phyloP scores from a whole-genome alignment of 2,113 vertebrate genomes.

The Odontesthes bonariensis region DNA sequence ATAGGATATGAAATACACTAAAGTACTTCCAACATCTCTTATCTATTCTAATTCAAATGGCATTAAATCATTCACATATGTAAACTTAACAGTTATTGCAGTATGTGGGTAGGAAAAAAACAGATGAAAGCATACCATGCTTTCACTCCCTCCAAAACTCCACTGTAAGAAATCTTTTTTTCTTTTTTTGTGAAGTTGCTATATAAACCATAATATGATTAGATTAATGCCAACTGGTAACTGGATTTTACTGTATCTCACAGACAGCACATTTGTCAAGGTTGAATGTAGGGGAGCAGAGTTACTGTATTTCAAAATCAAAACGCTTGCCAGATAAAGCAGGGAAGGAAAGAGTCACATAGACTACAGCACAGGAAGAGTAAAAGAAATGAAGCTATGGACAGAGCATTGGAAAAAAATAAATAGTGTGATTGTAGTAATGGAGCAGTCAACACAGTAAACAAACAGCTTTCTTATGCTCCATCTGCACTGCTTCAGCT shows the following conservation, averaged over 20 bases:
- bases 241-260: constrained; percentile 40
- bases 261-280: constrained; percentile 28
- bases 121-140: constrained; percentile 14
- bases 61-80: constrained; percentile 14
- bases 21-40: constrained; percentile 7
- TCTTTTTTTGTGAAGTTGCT: constrained; percentile 43
- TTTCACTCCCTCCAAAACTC: constrained; percentile 24
- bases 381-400: background rate
- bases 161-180: constrained; percentile 31
- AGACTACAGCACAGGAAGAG: constrained; percentile 1
- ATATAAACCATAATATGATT: constrained; percentile 58
- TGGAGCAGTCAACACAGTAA: constrained; percentile 25
- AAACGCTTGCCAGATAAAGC: background rate
- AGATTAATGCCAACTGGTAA: constrained; percentile 41
- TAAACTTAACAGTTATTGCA: background rate
- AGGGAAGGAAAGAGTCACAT: background rate
- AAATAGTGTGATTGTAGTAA: constrained; percentile 15
- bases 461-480: constrained; percentile 29
- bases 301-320: constrained; percentile 6
- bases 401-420: background rate
- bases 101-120: background rate
- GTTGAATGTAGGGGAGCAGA: constrained; percentile 4
- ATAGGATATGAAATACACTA: constrained; percentile 29
- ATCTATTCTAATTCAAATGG: background rate
- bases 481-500: constrained; percentile 16